A percentile compares a stretch with the other conserved stretches of the same genome.
These are phyloP conservation scores for Amazonetta brasiliensis DNA, from an alignment of 2,797 vertebrate species.

Conservation along the genomic window DNA sequence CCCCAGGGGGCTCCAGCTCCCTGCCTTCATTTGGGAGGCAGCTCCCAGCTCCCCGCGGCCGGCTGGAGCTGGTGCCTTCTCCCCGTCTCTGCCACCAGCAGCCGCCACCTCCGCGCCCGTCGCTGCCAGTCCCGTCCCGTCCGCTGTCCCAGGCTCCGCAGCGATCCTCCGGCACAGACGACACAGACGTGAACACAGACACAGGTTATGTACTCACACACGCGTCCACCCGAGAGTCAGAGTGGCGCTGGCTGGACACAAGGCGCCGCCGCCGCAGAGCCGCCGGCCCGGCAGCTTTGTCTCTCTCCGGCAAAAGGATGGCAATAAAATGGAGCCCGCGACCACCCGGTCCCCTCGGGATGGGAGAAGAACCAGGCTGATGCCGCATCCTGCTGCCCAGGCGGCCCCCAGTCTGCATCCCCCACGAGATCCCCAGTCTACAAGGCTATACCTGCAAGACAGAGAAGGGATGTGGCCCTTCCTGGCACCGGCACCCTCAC, in stretches of 20 bases:
- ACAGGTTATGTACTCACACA: slow-evolving; percentile 75
- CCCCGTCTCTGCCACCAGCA: background rate
- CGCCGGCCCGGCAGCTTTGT: background rate
- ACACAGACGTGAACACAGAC: slow-evolving; percentile 74
- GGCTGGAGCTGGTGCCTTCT: background rate
- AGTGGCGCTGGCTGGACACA: slow-evolving; percentile 35
- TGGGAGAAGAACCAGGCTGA: slow-evolving; percentile 26
- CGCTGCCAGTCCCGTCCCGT: background rate
- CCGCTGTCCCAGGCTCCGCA: slow-evolving; percentile 5
- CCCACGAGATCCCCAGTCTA: slow-evolving; percentile 54
- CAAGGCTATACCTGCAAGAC: slow-evolving; percentile 78
- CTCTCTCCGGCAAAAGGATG: background rate
- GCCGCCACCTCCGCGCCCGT: background rate
- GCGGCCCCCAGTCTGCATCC: slow-evolving; percentile 25
- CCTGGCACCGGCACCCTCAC: background rate
- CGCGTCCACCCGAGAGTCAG: slow-evolving; percentile 61
- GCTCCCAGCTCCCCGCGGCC: accelerated
- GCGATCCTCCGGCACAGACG: slow-evolving; percentile 37
- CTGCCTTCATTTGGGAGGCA: background rate
- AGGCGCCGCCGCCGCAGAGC: slow-evolving; percentile 42
- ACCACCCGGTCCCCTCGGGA: background rate
- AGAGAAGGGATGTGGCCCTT: background rate
- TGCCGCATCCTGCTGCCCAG: slow-evolving; percentile 31
- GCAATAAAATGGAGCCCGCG: slow-evolving; percentile 10
- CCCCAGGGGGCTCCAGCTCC: background rate